These are phyloP conservation scores for Quadriops clusia DNA, from an alignment of 2,888 invertebrate species.

Conservation along the genomic window DNA sequence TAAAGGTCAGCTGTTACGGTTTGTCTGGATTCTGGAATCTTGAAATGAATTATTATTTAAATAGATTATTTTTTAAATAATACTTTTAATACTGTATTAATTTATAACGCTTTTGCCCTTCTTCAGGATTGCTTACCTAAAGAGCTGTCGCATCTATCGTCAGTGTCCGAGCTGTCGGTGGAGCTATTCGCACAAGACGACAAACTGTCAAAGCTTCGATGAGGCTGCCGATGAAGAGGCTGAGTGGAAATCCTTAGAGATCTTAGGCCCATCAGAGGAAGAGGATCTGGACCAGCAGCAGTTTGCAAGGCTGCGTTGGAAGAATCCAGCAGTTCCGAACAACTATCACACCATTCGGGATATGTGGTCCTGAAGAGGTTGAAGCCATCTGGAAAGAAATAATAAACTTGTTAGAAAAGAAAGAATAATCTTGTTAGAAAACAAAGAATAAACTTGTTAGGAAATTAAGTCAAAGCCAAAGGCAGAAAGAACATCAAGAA, in stretches of 20 bases:
- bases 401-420: slow-evolving; percentile 36
- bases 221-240: slow-evolving; percentile 25
- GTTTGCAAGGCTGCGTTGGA: slow-evolving; percentile 23
- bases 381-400: slow-evolving; percentile 66
- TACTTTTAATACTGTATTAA: no score
- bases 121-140: slow-evolving; percentile 31
- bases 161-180: slow-evolving; percentile 36
- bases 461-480: no score
- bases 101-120: no score
- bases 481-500: no score
- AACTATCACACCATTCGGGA: slow-evolving; percentile 86
- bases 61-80: no score
- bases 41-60: no score
- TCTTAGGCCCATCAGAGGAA: slow-evolving; percentile 32
- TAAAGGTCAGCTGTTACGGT: no score
- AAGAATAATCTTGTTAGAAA: slow-evolving; percentile 35
- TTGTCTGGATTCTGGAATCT: no score
- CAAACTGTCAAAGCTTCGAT: slow-evolving; percentile 31
- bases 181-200: slow-evolving; percentile 36
- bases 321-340: slow-evolving; percentile 41
- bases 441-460: slow-evolving; percentile 32
- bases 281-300: slow-evolving; percentile 27
- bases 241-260: slow-evolving; percentile 33
- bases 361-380: slow-evolving; percentile 69
- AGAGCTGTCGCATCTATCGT: slow-evolving; percentile 39